Evolutionary conservation across 2,797 vertebrate species (phyloP).

Genomic region (Sebastes hopkinsi): DNA sequence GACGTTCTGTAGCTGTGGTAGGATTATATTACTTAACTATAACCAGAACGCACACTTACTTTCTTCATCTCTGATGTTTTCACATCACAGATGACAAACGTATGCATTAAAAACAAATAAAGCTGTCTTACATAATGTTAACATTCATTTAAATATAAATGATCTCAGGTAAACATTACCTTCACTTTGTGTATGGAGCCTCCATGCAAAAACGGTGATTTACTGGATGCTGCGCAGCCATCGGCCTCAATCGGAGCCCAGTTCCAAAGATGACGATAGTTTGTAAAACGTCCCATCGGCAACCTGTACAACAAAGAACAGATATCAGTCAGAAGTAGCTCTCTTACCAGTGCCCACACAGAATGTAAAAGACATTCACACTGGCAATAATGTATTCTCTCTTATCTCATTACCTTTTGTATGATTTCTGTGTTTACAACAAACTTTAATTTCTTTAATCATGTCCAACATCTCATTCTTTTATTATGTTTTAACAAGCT

Average conservation of each 20-base stretch:
- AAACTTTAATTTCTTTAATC: constrained; percentile 75
- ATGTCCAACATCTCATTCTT: constrained; percentile 71
- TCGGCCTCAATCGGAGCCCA: not conserved
- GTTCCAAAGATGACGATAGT: not conserved
- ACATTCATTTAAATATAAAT: not conserved
- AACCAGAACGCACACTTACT: not conserved
- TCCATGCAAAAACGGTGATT: not conserved
- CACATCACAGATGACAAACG: not conserved
- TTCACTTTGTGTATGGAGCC: not conserved
- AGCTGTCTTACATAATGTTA: not conserved
- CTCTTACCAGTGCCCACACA: constrained; percentile 43
- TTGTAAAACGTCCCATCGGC: not conserved
- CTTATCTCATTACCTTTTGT: constrained; percentile 61
- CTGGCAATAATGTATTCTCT: constrained; percentile 69
- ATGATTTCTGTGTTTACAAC: constrained; percentile 62
- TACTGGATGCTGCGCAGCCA: not conserved
- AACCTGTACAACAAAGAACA: constrained; percentile 44
- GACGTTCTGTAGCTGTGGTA: not conserved
- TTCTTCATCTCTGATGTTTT: not conserved
- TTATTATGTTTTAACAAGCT: constrained; percentile 78
- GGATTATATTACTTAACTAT: not conserved
- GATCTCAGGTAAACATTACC: not conserved
- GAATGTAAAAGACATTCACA: constrained; percentile 54
- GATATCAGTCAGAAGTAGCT: constrained; percentile 59
- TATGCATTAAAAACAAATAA: not conserved